These are phyloP conservation scores for Alca torda DNA, from an alignment of 2,797 vertebrate species.

Conservation along the genomic window DNA sequence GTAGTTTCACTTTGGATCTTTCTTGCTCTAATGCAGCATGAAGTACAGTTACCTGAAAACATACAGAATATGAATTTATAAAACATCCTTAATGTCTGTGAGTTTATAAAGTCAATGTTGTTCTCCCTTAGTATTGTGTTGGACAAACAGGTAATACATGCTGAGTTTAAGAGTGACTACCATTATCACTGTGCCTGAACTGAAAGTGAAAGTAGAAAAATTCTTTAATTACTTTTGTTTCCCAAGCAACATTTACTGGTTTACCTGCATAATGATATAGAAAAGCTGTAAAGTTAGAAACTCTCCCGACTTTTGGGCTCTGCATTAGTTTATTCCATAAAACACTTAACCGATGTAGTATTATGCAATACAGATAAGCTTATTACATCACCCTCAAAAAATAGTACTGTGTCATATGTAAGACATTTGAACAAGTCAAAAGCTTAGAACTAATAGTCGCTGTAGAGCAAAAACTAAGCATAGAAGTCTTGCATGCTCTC, in stretches of 20 bases:
- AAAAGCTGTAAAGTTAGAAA: neutral
- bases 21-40: constrained; percentile 92
- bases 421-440: neutral
- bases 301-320: neutral
- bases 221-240: neutral
- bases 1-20: constrained; percentile 90
- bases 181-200: neutral
- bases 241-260: neutral
- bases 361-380: neutral
- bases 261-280: neutral
- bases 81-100: neutral
- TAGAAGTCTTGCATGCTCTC: neutral
- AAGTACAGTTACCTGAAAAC: constrained; percentile 84
- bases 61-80: neutral
- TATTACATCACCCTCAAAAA: neutral
- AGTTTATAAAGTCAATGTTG: neutral
- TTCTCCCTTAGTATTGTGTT: neutral
- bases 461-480: neutral
- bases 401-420: neutral
- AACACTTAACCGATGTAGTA: neutral
- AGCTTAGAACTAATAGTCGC: neutral
- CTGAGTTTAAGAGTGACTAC: neutral
- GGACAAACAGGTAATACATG: neutral
- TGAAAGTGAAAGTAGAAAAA: neutral
- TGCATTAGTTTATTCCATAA: neutral